A percentile compares a stretch with the other conserved stretches of the same genome.
Evolutionary conservation across 2,113 vertebrate species (phyloP).

Genomic region (Centropus bengalensis): DNA sequence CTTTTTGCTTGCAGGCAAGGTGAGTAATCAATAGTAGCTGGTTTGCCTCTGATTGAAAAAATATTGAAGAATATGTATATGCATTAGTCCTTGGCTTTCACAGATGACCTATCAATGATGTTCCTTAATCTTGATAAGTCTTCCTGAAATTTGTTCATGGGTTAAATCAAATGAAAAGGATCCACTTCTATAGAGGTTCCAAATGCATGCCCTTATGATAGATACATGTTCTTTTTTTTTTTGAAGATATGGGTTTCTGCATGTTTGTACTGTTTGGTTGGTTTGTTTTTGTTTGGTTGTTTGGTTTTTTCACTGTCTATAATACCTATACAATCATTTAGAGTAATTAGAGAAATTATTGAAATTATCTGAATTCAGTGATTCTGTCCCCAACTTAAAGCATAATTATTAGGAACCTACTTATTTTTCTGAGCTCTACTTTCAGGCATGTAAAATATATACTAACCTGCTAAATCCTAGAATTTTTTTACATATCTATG

Average conservation of each 20-base stretch:
- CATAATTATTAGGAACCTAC: not conserved
- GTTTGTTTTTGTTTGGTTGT: too few species aligned
- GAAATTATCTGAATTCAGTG: not conserved
- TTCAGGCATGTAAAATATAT: not conserved
- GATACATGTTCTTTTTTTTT: fast-evolving
- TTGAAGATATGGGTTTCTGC: not conserved
- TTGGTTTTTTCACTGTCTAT: not conserved
- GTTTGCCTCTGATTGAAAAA: not conserved
- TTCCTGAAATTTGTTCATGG: not conserved
- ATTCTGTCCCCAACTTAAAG: not conserved
- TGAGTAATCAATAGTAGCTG: not conserved
- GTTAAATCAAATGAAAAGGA: not conserved
- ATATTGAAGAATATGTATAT: not conserved
- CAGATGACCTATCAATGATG: not conserved
- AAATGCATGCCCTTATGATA: not conserved
- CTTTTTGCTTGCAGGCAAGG: not conserved
- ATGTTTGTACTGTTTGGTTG: too few species aligned
- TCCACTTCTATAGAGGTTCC: not conserved
- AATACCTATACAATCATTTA: not conserved
- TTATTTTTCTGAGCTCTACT: not conserved
- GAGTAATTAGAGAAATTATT: not conserved
- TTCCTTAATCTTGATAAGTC: not conserved
- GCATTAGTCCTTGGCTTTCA: not conserved
- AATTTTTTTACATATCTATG: not conserved
- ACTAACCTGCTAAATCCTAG: not conserved